phyloP scores from a whole-genome alignment of 2,888 invertebrate species.

The Aphodius granarius region DNA sequence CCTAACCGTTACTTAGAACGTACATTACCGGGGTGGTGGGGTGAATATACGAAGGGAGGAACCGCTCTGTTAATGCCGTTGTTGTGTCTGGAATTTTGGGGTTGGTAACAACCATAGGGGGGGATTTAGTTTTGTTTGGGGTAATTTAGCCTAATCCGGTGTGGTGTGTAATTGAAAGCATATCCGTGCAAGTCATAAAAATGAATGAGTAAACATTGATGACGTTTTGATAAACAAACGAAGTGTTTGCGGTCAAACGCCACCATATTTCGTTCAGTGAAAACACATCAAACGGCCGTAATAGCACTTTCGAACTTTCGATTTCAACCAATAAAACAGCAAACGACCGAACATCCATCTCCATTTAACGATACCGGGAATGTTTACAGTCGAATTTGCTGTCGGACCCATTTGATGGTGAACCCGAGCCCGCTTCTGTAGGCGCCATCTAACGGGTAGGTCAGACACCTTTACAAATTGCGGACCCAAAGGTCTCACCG shows the following conservation, averaged over 20 bases:
- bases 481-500: background rate
- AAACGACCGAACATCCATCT: background rate
- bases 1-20: background rate
- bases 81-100: background rate
- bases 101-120: background rate
- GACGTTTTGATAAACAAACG: too few relatives aligned
- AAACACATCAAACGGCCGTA: background rate
- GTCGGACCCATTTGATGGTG: background rate
- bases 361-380: background rate
- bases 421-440: background rate
- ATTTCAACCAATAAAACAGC: background rate
- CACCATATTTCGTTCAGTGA: background rate
- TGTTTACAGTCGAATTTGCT: background rate
- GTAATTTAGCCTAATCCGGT: background rate
- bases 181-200: background rate
- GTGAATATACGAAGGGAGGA: background rate
- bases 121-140: background rate
- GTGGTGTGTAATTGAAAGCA: background rate
- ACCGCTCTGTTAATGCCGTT: background rate
- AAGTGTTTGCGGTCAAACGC: background rate
- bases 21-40: background rate
- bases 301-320: background rate
- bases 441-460: background rate
- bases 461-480: background rate
- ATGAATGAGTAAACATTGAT: too few relatives aligned